A percentile compares a stretch with the other conserved stretches of the same genome.
phyloP scores from a whole-genome alignment of 2,113 vertebrate genomes.

The Opisthocomus hoazin region DNA sequence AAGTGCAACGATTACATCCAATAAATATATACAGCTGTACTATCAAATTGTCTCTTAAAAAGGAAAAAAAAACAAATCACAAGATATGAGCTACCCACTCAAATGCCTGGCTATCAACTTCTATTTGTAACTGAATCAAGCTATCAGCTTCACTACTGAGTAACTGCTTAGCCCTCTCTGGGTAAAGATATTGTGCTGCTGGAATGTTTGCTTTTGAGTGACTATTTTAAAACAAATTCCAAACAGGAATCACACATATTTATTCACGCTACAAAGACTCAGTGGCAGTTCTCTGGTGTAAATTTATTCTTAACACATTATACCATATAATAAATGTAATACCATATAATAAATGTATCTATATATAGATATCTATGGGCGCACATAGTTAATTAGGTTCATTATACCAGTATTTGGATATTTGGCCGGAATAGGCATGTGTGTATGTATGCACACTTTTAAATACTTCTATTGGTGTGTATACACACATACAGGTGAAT shows the following conservation, averaged over 20 bases:
- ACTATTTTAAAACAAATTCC: not conserved
- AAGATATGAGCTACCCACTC: not conserved
- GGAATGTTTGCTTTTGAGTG: not conserved
- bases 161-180: not conserved
- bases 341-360: too few species aligned
- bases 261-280: not conserved
- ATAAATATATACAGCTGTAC: not conserved
- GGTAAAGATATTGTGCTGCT: not conserved
- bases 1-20: not conserved
- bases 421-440: not conserved
- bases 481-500: not conserved
- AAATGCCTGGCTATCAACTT: not conserved
- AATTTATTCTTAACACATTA: not conserved
- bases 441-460: not conserved
- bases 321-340: not conserved
- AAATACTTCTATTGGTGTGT: not conserved
- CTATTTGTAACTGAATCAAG: not conserved
- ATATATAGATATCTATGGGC: not conserved
- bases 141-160: not conserved
- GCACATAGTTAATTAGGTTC: not conserved
- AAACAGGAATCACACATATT: not conserved
- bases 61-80: not conserved
- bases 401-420: not conserved
- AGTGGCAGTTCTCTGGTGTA: not conserved
- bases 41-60: not conserved